Conservation (phyloP, 2,888 invertebrate genomes). For the Clunio marinus region DNA sequence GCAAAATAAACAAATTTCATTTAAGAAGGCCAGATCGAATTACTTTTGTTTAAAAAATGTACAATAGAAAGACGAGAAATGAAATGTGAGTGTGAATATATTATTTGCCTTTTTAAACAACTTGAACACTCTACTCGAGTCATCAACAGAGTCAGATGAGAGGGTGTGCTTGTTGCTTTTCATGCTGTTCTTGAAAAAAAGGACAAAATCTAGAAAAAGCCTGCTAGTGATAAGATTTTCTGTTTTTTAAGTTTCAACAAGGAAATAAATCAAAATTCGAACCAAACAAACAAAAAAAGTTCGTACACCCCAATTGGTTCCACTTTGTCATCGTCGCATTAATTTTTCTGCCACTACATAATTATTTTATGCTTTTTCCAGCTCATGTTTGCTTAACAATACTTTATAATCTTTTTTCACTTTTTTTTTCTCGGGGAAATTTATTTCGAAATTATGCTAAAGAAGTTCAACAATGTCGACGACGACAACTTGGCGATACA, state of each 20-base stretch:
- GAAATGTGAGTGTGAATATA: slow-evolving; percentile 37
- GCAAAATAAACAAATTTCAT: slow-evolving; percentile 25
- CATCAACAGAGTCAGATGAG: background rate
- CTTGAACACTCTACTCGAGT: slow-evolving; percentile 8
- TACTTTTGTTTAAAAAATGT: slow-evolving; percentile 19
- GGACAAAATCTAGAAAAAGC: background rate
- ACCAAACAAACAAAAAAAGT: background rate
- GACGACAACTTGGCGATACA: background rate
- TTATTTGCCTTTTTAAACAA: slow-evolving; percentile 13
- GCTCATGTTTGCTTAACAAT: slow-evolving; percentile 10
- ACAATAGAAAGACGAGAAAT: slow-evolving; percentile 22
- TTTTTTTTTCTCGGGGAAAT: slow-evolving; percentile 19
- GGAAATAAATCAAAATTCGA: slow-evolving; percentile 28
- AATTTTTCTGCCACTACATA: slow-evolving; percentile 11
- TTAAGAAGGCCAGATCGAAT: slow-evolving; percentile 25
- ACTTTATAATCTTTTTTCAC: background rate
- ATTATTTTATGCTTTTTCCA: slow-evolving; percentile 17
- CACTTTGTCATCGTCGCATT: slow-evolving; percentile 31
- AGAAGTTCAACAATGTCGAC: slow-evolving; percentile 31
- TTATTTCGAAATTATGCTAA: slow-evolving; percentile 32
- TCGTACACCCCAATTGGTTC: slow-evolving; percentile 18
- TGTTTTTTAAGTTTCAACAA: slow-evolving; percentile 8
- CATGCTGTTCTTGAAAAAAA: slow-evolving; percentile 17
- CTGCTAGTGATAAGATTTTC: background rate
- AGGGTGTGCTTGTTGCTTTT: slow-evolving; percentile 10